These are phyloP conservation scores for Lycodopsis pacificus DNA, from an alignment of 2,797 vertebrate genomes.

Conservation along the genomic window DNA sequence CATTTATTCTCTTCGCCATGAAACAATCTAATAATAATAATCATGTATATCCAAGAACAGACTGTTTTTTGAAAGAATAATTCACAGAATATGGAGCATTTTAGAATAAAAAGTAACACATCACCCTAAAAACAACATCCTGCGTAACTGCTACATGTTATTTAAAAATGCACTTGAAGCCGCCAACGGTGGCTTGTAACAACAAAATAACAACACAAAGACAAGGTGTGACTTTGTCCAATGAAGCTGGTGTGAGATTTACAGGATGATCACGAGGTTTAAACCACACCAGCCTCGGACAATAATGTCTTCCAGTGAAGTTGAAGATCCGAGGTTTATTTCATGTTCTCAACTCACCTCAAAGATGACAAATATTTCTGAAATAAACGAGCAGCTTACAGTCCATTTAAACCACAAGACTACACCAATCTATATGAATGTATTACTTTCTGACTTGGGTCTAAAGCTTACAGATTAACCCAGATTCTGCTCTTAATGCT, in stretches of 20 bases:
- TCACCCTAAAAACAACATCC: not conserved
- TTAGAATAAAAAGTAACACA: not conserved
- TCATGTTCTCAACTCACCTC: not conserved
- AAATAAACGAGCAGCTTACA: not conserved
- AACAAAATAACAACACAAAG: not conserved
- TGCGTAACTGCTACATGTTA: not conserved
- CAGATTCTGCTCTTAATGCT: constrained; percentile 23
- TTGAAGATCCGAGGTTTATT: constrained; percentile 4
- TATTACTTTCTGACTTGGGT: not conserved
- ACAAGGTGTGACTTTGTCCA: not conserved
- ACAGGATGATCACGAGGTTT: not conserved
- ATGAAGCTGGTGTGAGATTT: not conserved
- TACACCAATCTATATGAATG: too few species aligned
- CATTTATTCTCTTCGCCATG: not conserved
- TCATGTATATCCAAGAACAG: not conserved
- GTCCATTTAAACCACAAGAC: not conserved
- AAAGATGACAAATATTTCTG: constrained; percentile 1
- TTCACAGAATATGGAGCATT: not conserved
- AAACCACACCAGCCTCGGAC: not conserved
- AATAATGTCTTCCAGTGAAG: constrained; percentile 20
- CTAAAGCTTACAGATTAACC: constrained; percentile 10
- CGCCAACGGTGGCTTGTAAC: not conserved
- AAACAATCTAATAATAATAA: not conserved
- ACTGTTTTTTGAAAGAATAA: not conserved
- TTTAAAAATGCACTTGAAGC: not conserved